Percentiles rank a stretch among this genome's conserved stretches.
Evolutionary conservation across 2,797 vertebrate species (phyloP).

Genomic region (Luscinia megarhynchos): DNA sequence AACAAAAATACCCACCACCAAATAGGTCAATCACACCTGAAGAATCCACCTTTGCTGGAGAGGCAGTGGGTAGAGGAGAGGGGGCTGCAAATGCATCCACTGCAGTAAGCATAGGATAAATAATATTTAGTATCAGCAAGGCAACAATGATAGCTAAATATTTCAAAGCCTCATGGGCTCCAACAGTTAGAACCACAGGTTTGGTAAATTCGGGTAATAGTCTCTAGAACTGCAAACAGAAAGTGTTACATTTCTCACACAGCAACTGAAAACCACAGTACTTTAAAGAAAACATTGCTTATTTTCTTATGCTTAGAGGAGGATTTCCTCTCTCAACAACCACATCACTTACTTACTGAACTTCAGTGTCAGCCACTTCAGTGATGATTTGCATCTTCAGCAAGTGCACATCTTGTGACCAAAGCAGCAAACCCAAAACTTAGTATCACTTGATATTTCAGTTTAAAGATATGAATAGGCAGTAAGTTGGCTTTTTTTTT

Average conservation of each 20-base stretch:
- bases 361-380: neutral
- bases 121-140: constrained; percentile 66
- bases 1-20: constrained; percentile 92
- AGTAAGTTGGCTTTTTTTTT: neutral
- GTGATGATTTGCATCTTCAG: neutral
- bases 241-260: constrained; percentile 53
- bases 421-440: neutral
- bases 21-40: constrained; percentile 94
- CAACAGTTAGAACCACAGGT: neutral
- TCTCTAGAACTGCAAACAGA: constrained; percentile 53
- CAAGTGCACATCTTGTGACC: neutral
- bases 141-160: constrained; percentile 58
- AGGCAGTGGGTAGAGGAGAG: constrained; percentile 80
- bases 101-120: constrained; percentile 78
- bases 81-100: constrained; percentile 89
- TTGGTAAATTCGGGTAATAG: neutral
- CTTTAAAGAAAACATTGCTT: neutral
- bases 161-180: constrained; percentile 20
- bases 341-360: neutral
- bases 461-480: neutral
- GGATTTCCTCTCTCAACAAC: neutral
- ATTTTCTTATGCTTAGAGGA: neutral
- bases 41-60: constrained; percentile 89
- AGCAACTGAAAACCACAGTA: constrained; percentile 39
- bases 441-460: neutral